Base-by-base conservation (phyloP, 2,797 vertebrate species). In the Clamator glandarius region DNA sequence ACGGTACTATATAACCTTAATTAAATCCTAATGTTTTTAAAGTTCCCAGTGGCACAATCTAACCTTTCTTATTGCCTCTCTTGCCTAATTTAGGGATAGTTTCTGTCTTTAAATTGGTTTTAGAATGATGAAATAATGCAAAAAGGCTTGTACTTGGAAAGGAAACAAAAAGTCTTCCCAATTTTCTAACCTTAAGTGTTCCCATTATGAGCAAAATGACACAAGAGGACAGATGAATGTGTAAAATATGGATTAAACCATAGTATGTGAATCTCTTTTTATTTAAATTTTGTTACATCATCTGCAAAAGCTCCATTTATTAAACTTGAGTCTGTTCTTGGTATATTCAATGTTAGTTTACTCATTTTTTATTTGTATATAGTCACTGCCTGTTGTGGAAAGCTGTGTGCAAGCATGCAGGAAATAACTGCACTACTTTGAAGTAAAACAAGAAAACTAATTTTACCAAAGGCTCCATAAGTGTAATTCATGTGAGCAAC, bases 21-120 rank as follows among this genome's bases (percentile, higher is more conserved):
- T 79, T 94, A 92, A 90, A 87, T 93, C 19, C 41, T 85, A 64
- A 83, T 77, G 31, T 13, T 84, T 94, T 90, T 82, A 89, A 63
- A 74, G 63, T 52, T 91, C 75, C 81, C 81, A 39, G 25, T 77
- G 52, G 87, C 36, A 80, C 54, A 82, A 67, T 93, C 41, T 76
- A 89, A 92, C 14, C n/a, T 90, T 82, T 89, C 46, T 84, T 39
- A 59, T 63, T 78, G 64, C 20, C 52, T 63, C 14, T 70, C 66
- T 41, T 77, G 48, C 28, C 79, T 83, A 92, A 90, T 92, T 94
- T 95, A 90, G 26, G 41, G 44, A 13, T 52, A 63, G 16, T 62
- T 91, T 90, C 48, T 90, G 15, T 74, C 50, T 36, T 84, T 64
- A 90, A 93, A 77, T 73, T 84, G 11, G 8, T 78, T 85, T 81